Evolutionary conservation across 1,140 invertebrate species (phyloP).

Genomic region (Stegodyphus mimosarum): DNA sequence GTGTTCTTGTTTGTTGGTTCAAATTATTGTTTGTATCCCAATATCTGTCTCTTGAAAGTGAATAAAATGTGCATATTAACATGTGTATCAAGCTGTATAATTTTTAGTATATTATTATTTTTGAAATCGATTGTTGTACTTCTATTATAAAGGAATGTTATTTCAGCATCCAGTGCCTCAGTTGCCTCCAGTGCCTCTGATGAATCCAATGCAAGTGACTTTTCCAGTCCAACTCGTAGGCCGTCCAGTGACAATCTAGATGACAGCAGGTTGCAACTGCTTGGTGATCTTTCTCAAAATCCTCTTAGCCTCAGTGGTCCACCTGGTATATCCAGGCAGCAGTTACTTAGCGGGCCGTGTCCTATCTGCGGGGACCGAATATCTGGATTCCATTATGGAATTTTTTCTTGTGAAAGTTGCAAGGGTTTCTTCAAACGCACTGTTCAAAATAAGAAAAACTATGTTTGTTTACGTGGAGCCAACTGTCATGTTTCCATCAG

Average conservation of each 20-base stretch:
- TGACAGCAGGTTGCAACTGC: conserved; percentile 34
- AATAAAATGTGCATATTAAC: no score
- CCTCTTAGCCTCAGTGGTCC: conserved; percentile 39
- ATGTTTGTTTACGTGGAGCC: conserved; percentile 90
- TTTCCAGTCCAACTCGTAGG: conserved; percentile 54
- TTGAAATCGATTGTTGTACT: no score
- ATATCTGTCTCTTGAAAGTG: no score
- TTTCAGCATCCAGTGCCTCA: conserved; percentile 57
- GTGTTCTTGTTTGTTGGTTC: no score
- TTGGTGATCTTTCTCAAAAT: conserved; percentile 48
- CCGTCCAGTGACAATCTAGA: conserved; percentile 58
- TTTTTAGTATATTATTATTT: no score
- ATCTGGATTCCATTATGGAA: conserved; percentile 94
- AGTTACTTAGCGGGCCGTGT: conserved; percentile 78
- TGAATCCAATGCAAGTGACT: conserved; percentile 61
- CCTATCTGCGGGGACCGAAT: conserved; percentile 96
- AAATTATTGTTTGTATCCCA: no score
- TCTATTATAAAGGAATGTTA: no score
- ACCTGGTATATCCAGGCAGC: conserved; percentile 63
- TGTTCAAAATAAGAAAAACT: conserved; percentile 97
- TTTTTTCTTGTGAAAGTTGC: conserved; percentile 95
- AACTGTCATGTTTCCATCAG: conserved; percentile 89
- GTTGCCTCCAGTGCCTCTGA: conserved; percentile 62
- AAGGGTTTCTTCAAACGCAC: conserved; percentile 99
- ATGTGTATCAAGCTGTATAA: no score